Evolutionary conservation across 2,888 invertebrate species (phyloP).

Genomic region (Archaeoteleia sp.): DNA sequence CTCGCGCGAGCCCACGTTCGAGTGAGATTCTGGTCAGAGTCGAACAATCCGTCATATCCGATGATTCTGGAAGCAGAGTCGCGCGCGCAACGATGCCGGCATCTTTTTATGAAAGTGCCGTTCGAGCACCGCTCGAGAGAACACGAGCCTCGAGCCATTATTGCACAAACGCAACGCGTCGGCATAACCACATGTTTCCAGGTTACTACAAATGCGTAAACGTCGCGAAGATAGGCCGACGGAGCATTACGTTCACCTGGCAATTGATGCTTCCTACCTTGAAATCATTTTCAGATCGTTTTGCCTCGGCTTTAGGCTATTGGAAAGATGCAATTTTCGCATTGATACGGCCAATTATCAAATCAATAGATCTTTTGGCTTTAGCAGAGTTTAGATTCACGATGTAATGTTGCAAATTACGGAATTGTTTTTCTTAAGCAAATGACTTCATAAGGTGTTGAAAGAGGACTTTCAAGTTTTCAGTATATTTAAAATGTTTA

Average conservation of each 20-base stretch:
- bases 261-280: constrained; percentile 44
- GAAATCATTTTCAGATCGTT: constrained; percentile 39
- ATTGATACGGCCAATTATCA: no score
- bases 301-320: constrained; percentile 32
- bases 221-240: constrained; percentile 46
- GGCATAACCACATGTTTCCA: constrained; percentile 60
- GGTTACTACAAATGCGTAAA: constrained; percentile 65
- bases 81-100: constrained; percentile 4
- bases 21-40: constrained; percentile 63
- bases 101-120: constrained; percentile 13
- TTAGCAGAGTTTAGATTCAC: no score
- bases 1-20: constrained; percentile 63
- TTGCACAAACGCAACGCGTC: constrained; percentile 35
- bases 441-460: no score
- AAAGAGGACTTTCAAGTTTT: no score
- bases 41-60: constrained; percentile 58
- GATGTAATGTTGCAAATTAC: no score
- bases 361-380: no score
- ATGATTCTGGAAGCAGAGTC: constrained; percentile 7
- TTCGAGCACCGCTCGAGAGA: constrained; percentile 33
- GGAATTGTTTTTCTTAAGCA: no score
- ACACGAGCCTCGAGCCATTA: constrained; percentile 37
- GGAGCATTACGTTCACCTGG: constrained; percentile 29
- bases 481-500: no score
- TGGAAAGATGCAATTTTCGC: not conserved